phyloP scores from a whole-genome alignment of 1,140 invertebrate species.

The Drosophila erecta region DNA sequence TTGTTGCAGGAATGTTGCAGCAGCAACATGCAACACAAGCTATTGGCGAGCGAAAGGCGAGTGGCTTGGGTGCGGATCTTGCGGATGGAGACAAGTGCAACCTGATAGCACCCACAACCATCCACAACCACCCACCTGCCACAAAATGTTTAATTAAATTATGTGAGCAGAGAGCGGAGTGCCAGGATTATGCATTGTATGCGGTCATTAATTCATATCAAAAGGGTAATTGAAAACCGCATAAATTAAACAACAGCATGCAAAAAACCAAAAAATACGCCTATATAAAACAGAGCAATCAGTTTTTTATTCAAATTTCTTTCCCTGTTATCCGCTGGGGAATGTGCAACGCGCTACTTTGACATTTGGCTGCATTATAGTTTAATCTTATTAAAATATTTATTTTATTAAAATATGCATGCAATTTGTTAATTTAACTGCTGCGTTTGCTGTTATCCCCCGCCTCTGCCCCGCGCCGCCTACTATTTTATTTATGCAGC shows the following conservation, averaged over 20 bases:
- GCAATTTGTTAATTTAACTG: slow-evolving; percentile 84
- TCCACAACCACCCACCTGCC: slow-evolving; percentile 13
- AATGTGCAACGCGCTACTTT: slow-evolving; percentile 55
- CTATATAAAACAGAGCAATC: slow-evolving; percentile 28
- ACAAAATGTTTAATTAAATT: slow-evolving; percentile 69
- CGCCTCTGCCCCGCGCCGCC: slow-evolving; percentile 1
- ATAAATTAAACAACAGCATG: slow-evolving; percentile 69
- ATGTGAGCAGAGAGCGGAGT: slow-evolving; percentile 26
- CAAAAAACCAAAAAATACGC: slow-evolving; percentile 1
- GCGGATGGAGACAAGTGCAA: slow-evolving; percentile 35
- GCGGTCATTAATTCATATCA: slow-evolving; percentile 80
- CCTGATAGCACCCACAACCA: slow-evolving; percentile 24
- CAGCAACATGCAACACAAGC: slow-evolving; percentile 58
- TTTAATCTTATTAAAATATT: slow-evolving; percentile 84
- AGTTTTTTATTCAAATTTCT: slow-evolving; percentile 49
- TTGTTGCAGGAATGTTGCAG: slow-evolving; percentile 51
- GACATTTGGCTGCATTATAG: slow-evolving; percentile 83
- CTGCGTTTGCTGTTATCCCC: slow-evolving; percentile 56
- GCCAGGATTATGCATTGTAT: slow-evolving; percentile 51
- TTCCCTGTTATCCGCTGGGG: slow-evolving; percentile 49
- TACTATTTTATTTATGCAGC: slow-evolving; percentile 65
- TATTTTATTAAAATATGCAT: slow-evolving; percentile 84
- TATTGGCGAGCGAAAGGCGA: slow-evolving; percentile 29
- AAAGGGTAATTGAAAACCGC: slow-evolving; percentile 82
- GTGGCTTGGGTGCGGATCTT: slow-evolving; percentile 16